phyloP scores from a whole-genome alignment of 2,113 vertebrate genomes.

The Tiliqua scincoides region DNA sequence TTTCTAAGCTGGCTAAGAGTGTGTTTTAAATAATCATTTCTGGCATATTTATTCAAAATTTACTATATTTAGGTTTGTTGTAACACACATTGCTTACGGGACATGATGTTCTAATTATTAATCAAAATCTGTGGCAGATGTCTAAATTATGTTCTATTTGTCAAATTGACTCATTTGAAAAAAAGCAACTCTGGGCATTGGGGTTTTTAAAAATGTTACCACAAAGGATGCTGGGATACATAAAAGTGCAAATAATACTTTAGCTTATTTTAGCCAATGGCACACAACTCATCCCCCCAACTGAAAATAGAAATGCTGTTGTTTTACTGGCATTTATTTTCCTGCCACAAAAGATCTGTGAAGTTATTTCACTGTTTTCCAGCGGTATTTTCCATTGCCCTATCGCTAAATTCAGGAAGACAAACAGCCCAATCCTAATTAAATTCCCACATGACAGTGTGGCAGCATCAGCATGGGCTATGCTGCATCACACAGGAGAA shows the following conservation, averaged over 20 bases:
- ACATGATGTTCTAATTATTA: slow-evolving; percentile 60
- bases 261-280: slow-evolving; percentile 59
- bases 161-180: slow-evolving; percentile 62
- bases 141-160: slow-evolving; percentile 70
- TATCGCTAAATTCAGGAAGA: slow-evolving; percentile 49
- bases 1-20: slow-evolving; percentile 42
- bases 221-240: slow-evolving; percentile 57
- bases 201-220: slow-evolving; percentile 56
- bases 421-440: too few species aligned
- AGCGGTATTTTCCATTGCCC: slow-evolving; percentile 55
- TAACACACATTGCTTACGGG: slow-evolving; percentile 59
- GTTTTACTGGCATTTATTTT: slow-evolving; percentile 66
- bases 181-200: slow-evolving; percentile 47
- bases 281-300: slow-evolving; percentile 61
- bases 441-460: too few species aligned
- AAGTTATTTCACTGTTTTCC: slow-evolving; percentile 53
- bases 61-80: slow-evolving; percentile 59
- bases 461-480: too few species aligned
- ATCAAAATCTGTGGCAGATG: slow-evolving; percentile 65
- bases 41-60: slow-evolving; percentile 61
- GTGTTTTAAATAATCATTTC: slow-evolving; percentile 54
- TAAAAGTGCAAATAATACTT: slow-evolving; percentile 72
- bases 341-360: slow-evolving; percentile 66
- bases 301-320: slow-evolving; percentile 56
- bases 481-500: too few species aligned